phyloP scores from a whole-genome alignment of 2,888 invertebrate species.

The Athripsodes cinereus region DNA sequence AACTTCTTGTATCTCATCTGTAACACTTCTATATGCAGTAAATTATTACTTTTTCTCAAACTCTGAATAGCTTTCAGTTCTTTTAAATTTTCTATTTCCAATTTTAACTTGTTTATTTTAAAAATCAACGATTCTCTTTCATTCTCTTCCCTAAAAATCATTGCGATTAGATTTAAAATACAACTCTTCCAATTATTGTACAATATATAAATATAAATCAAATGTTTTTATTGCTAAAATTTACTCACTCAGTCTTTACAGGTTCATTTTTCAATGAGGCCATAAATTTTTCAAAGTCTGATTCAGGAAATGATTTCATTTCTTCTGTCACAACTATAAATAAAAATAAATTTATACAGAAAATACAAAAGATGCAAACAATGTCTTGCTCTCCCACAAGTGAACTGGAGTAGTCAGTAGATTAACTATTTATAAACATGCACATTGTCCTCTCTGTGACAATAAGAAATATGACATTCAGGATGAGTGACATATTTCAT shows the following conservation, averaged over 20 bases:
- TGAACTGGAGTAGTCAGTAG: too few species aligned
- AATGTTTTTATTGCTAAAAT: too few species aligned
- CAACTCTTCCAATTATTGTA: neutral
- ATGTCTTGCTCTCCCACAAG: too few species aligned
- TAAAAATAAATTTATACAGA: too few species aligned
- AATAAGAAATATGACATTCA: too few species aligned
- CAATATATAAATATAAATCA: too few species aligned
- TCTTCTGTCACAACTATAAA: neutral
- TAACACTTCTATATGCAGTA: conserved; percentile 2
- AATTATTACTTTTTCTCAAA: neutral
- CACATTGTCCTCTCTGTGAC: too few species aligned
- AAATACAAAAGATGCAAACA: too few species aligned
- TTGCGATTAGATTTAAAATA: neutral
- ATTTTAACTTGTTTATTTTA: conserved; percentile 1
- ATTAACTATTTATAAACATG: too few species aligned
- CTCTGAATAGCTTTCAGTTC: neutral
- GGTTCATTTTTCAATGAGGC: neutral
- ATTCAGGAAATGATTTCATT: neutral
- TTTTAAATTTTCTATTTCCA: conserved; percentile 7
- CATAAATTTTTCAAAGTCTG: conserved; percentile 1
- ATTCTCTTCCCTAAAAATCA: conserved; percentile 1
- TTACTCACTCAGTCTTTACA: neutral
- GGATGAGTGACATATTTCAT: too few species aligned
- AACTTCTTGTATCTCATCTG: neutral
- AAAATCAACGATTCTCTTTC: neutral